Base-by-base conservation (phyloP, 2,888 invertebrate genomes). In the Gerosis bhagava region DNA sequence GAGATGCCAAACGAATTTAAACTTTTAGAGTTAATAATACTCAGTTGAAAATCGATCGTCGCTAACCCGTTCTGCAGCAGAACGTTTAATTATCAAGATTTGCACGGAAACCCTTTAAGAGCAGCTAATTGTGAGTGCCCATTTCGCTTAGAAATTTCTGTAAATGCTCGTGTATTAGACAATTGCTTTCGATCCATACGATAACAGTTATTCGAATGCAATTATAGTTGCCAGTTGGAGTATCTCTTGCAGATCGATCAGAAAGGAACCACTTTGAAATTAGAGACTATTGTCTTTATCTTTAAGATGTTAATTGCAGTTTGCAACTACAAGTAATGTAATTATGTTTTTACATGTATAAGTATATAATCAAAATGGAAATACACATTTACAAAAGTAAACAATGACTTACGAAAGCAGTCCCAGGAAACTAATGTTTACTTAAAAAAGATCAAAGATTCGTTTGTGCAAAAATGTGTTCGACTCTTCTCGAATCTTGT, bases 51-150 rank as follows among this genome's bases (percentile, higher is more conserved):
- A 55, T 66, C 24, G 50, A 40, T 50, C 49, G 49, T 5, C 7
- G 16, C 31, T 11, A 36, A 22, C n/a, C 22, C 7, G 32, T 46
- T 51, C 57, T 70, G 69, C 65, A 70, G 66, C 62, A 53, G 44
- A 69, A 70, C 70, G 70, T 74, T 77, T 73, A 77, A 81, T 81
- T 83, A 83, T 82, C 78, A 74, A 81, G 82, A 82, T 82, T 79
- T 78, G 77, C 77, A 73, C 78, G 77, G 74, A 77, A 79, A 77
- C 79, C 83, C 81, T 80, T 80, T 77, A 74, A 75, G 76, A 72
- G 71, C 70, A 62, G 74, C 78, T 83, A 82, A 84, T 84, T 83
- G 74, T 73, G 49, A 67, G 62, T 60, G 70, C 65, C 70, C 70
- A 75, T 75, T 78, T 75, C 63, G 59, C 74, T 78, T 75, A 73